Base-by-base conservation (phyloP, 2,888 invertebrate genomes). In the Ornithoptera priamus region DNA sequence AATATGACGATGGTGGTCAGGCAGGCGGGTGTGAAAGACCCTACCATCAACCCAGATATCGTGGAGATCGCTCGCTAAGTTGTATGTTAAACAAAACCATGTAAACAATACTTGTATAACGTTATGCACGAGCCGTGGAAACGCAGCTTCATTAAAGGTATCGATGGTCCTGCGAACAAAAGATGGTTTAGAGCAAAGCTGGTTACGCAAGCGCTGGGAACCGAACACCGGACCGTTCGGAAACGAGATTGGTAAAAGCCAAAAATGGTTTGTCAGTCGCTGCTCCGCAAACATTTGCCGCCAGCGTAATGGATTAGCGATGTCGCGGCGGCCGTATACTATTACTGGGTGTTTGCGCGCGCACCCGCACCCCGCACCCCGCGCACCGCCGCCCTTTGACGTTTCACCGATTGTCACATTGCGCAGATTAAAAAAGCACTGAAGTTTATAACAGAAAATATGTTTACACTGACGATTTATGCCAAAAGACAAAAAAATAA, bases 221-320 rank as follows among this genome's bases (percentile, higher is more conserved):
- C 69, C 65, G 58, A 67, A 70, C 67, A 70, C 70, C 70, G 62
- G 18, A 17, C 60, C 46, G 56, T 64, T 24, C 64, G 66, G 53
- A 36, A 24, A 36, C 50, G 58, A 62, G 67, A 69, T 68, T 68
- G 72, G 61, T 70, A 66, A 65, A 71, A 70, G 71, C 71, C 65
- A 57, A 67, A 70, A 72, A 72, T 67, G 68, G 60, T 50, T 61
- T 15, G 64, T 62, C 71, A 71, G 68, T 66, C 65, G 70, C 65
- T 71, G 69, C 70, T 71, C 62, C 65, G 69, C 74, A 76, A 76
- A 76, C 72, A 75, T 75, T 76, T 72, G 74, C 64, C 58, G 46
- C 50, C 67, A 66, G 72, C 72, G 72, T 76, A 76, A 76, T 76
- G 76, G 76, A 75, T 73, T 74, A 74, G 71, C 74, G 71, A 62